phyloP scores from a whole-genome alignment of 2,113 vertebrate genomes.

The Passer domesticus region DNA sequence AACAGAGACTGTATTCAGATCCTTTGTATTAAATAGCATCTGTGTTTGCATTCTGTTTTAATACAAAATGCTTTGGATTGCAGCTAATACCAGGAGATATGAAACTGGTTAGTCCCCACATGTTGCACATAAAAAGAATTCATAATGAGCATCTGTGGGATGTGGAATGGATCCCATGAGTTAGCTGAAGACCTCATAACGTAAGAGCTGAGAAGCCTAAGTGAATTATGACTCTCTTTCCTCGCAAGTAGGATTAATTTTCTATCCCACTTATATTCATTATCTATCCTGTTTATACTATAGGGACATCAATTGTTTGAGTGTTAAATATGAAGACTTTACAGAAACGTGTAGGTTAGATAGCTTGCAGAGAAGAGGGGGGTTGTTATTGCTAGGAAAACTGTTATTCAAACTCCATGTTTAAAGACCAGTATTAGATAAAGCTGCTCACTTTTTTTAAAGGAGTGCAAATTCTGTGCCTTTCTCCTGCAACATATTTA shows the following conservation, averaged over 20 bases:
- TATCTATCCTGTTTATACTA: slow-evolving; percentile 74
- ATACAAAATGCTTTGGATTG: slow-evolving; percentile 82
- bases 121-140: slow-evolving; percentile 82
- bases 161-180: slow-evolving; percentile 73
- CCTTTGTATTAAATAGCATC: slow-evolving; percentile 72
- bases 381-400: not conserved
- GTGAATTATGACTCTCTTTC: slow-evolving; percentile 75
- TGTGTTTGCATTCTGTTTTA: slow-evolving; percentile 75
- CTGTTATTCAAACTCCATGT: not conserved
- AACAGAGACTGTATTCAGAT: slow-evolving; percentile 56
- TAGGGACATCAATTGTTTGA: slow-evolving; percentile 63
- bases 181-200: slow-evolving; percentile 75
- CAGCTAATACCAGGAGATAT: slow-evolving; percentile 81
- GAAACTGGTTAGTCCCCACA: slow-evolving; percentile 82
- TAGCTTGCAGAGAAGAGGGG: not conserved
- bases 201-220: slow-evolving; percentile 73
- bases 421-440: slow-evolving; percentile 31
- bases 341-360: slow-evolving; percentile 41
- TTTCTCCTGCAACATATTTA: slow-evolving; percentile 38
- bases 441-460: slow-evolving; percentile 35
- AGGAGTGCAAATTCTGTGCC: not conserved
- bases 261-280: slow-evolving; percentile 70
- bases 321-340: slow-evolving; percentile 57
- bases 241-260: slow-evolving; percentile 70
- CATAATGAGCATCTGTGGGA: slow-evolving; percentile 81